Conservation (phyloP, 2,888 invertebrate genomes). For the Panzeria rudis region DNA sequence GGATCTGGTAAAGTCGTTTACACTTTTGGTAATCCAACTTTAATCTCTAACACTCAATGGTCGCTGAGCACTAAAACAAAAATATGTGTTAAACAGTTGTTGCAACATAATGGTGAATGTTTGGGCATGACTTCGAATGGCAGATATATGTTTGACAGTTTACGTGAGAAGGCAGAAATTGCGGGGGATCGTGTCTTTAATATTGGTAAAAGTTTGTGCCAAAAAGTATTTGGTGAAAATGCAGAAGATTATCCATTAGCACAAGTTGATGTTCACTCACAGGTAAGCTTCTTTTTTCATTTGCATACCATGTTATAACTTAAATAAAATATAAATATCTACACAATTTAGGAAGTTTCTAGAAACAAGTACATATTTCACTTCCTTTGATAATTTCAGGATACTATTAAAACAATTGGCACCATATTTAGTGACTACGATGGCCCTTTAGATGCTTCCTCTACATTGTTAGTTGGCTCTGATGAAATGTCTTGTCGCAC, state of each 20-base stretch:
- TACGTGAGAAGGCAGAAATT: conserved; percentile 79
- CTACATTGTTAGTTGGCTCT: conserved; percentile 88
- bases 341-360: neutral
- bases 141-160: conserved; percentile 84
- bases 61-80: conserved; percentile 75
- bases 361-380: neutral
- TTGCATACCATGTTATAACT: neutral
- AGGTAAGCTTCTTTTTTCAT: conserved; percentile 73
- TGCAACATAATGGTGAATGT: conserved; percentile 84
- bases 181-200: conserved; percentile 81
- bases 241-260: conserved; percentile 79
- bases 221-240: conserved; percentile 78
- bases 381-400: conserved; percentile 63
- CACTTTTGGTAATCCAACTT: conserved; percentile 86
- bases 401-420: conserved; percentile 85
- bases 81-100: conserved; percentile 84
- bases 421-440: conserved; percentile 90
- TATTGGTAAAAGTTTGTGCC: conserved; percentile 80
- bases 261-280: conserved; percentile 79
- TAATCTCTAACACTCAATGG: conserved; percentile 83
- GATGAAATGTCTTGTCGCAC: conserved; percentile 85
- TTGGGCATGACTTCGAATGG: conserved; percentile 76
- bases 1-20: conserved; percentile 86
- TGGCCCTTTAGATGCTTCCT: conserved; percentile 88
- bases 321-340: neutral